A percentile compares a stretch with the other conserved stretches of the same genome.
These are phyloP conservation scores for Hemitrygon akajei DNA, from an alignment of 2,797 vertebrate genomes.

Conservation along the genomic window DNA sequence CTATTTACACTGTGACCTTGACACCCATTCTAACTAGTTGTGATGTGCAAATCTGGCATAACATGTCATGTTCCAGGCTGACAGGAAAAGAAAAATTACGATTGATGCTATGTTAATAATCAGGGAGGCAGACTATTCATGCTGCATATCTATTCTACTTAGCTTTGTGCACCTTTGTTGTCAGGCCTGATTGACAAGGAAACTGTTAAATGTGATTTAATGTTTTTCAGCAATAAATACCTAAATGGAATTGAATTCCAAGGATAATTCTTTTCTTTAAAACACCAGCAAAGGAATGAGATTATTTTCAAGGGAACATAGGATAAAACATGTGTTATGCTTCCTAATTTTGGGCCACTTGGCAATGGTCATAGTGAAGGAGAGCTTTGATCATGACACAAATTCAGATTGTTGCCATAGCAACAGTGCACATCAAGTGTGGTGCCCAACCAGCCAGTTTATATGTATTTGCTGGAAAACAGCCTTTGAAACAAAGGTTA, in stretches of 20 bases:
- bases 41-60: background rate
- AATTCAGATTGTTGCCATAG: constrained; percentile 1
- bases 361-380: background rate
- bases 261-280: background rate
- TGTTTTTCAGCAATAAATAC: background rate
- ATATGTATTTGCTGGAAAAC: background rate
- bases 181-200: background rate
- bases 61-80: too few relatives aligned
- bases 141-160: background rate
- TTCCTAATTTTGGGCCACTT: background rate
- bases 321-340: background rate
- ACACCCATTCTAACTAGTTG: background rate
- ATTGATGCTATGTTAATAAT: background rate
- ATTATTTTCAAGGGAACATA: background rate
- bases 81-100: background rate
- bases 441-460: background rate
- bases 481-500: background rate
- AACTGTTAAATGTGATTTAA: too few relatives aligned
- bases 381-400: constrained; percentile 17
- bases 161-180: background rate
- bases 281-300: background rate
- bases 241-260: background rate
- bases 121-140: background rate
- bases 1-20: background rate
- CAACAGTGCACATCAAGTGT: constrained; percentile 1